phyloP scores from a whole-genome alignment of 2,888 invertebrate genomes.

The Pimpla rufipes region DNA sequence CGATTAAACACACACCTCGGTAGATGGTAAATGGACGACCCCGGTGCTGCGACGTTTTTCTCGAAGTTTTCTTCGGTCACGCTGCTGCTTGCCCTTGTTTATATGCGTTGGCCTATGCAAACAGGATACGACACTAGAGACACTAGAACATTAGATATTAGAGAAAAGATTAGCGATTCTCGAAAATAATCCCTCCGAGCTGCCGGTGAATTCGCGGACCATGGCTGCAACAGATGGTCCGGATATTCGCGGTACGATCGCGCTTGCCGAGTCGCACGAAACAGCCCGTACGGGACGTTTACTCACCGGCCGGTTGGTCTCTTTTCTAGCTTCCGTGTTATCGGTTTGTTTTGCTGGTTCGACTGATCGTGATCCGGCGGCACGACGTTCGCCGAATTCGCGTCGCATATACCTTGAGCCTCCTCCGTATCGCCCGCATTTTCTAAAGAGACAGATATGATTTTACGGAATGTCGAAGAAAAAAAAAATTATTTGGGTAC shows the following conservation, averaged over 20 bases:
- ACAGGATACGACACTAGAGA: constrained; percentile 79
- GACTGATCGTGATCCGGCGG: constrained; percentile 76
- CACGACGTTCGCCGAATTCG: constrained; percentile 76
- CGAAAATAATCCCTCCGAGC: background rate
- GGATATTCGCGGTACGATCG: background rate
- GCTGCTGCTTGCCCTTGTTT: constrained; percentile 87
- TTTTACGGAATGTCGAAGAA: background rate
- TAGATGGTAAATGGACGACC: constrained; percentile 87
- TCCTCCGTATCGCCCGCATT: constrained; percentile 77
- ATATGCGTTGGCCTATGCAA: constrained; percentile 85
- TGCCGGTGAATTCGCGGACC: constrained; percentile 20
- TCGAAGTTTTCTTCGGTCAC: constrained; percentile 87
- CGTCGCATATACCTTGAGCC: constrained; percentile 78
- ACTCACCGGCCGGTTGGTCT: constrained; percentile 79
- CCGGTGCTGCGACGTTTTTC: constrained; percentile 88
- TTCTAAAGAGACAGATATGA: constrained; percentile 69
- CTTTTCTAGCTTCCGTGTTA: constrained; percentile 80
- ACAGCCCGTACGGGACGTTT: background rate
- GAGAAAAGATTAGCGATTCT: background rate
- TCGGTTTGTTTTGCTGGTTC: constrained; percentile 78
- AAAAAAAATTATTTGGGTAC: too few species aligned
- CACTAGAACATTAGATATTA: constrained; percentile 73
- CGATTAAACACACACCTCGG: constrained; percentile 85
- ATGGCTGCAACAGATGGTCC: constrained; percentile 2
- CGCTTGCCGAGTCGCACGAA: background rate